phyloP scores from a whole-genome alignment of 2,888 invertebrate species.

The Rhyacophila evoluta region DNA sequence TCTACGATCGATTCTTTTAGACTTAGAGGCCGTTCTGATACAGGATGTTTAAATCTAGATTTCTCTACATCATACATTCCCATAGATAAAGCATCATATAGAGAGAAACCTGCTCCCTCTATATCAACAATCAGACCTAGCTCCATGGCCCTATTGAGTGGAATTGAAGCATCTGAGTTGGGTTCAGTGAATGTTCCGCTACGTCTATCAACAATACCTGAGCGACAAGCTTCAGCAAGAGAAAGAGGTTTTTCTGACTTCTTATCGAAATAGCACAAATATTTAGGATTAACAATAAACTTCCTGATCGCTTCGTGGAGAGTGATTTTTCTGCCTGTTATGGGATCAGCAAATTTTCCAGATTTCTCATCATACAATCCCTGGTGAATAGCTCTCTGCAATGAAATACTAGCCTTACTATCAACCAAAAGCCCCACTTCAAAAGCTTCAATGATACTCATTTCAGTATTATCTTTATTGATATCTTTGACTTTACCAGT shows the following conservation, averaged over 20 bases:
- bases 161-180: constrained; percentile 73
- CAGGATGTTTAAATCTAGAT: constrained; percentile 80
- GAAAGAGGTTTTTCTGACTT: constrained; percentile 78
- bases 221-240: constrained; percentile 83
- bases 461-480: constrained; percentile 74
- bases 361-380: constrained; percentile 85
- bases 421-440: constrained; percentile 84
- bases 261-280: constrained; percentile 85
- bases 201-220: constrained; percentile 83
- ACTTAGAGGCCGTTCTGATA: constrained; percentile 79
- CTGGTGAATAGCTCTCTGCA: constrained; percentile 88
- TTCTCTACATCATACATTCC: constrained; percentile 79
- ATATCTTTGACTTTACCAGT: constrained; percentile 80
- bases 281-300: constrained; percentile 82
- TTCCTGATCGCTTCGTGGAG: constrained; percentile 86
- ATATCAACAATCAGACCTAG: constrained; percentile 87
- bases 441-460: constrained; percentile 82
- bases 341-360: constrained; percentile 86
- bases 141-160: constrained; percentile 81
- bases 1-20: constrained; percentile 80
- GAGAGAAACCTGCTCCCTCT: constrained; percentile 83
- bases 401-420: constrained; percentile 82
- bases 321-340: constrained; percentile 82
- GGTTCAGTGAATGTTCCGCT: constrained; percentile 84
- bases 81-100: constrained; percentile 84